Conservation (phyloP, 2,797 vertebrate species). For the Ctenopoma kingsleyae region DNA sequence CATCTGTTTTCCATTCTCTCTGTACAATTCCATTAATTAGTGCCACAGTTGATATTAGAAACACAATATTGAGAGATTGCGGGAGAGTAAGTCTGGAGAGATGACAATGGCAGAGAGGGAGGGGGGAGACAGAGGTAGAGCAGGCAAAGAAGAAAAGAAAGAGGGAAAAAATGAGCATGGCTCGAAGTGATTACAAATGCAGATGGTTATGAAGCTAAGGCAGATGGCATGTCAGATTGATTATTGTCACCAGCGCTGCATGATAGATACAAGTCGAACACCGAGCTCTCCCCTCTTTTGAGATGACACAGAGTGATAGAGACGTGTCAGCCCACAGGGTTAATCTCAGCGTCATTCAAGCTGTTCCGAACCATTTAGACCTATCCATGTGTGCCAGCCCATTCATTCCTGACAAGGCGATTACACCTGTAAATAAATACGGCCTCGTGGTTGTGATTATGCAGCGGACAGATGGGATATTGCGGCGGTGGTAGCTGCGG, state of each 20-base stretch:
- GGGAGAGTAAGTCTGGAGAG: conserved; percentile 54
- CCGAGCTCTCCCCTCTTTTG: conserved; percentile 67
- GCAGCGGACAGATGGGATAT: conserved; percentile 44
- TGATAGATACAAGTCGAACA: conserved; percentile 69
- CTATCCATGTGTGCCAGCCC: conserved; percentile 36
- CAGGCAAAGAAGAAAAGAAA: conserved; percentile 1
- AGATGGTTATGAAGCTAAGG: conserved; percentile 83
- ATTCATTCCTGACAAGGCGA: conserved; percentile 60
- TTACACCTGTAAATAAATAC: conserved; percentile 70
- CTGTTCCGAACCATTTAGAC: conserved; percentile 58
- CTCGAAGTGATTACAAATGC: conserved; percentile 72
- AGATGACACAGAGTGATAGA: conserved; percentile 71
- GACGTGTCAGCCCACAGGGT: conserved; percentile 65
- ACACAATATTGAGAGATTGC: conserved; percentile 74
- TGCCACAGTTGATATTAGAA: conserved; percentile 78
- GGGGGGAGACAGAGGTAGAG: conserved; percentile 12
- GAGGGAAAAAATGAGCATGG: conserved; percentile 53
- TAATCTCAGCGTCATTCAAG: conserved; percentile 61
- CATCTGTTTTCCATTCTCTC: conserved; percentile 83
- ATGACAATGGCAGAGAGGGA: conserved; percentile 36
- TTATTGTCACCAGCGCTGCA: conserved; percentile 74
- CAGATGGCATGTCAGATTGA: conserved; percentile 85
- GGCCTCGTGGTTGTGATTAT: conserved; percentile 25
- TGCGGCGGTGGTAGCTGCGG: not conserved
- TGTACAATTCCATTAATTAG: conserved; percentile 84